Percentiles rank a stretch among this genome's conserved stretches.
Evolutionary conservation across 2,888 invertebrate genomes (phyloP).

Genomic region (Sepioteuthis lessoniana): DNA sequence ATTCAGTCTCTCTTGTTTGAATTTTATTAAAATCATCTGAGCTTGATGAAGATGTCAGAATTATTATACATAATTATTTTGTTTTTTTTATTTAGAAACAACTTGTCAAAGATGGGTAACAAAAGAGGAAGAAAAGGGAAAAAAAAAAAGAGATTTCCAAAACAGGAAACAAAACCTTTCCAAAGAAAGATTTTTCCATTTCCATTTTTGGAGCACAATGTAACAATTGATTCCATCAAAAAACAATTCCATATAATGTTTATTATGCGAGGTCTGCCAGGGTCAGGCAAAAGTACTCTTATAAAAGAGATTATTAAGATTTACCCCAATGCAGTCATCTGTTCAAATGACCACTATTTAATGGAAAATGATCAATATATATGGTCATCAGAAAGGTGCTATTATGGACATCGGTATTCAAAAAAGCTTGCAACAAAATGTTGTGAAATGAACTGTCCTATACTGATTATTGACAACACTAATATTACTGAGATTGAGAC

Average conservation of each 20-base stretch:
- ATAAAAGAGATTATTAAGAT: constrained; percentile 62
- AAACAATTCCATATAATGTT: constrained; percentile 67
- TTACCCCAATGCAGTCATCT: constrained; percentile 65
- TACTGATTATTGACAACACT: constrained; percentile 75
- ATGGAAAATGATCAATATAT: constrained; percentile 63
- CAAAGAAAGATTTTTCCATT: constrained; percentile 58
- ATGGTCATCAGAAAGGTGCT: constrained; percentile 61
- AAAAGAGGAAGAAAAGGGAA: background rate
- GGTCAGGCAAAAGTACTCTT: constrained; percentile 74
- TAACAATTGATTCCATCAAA: constrained; percentile 58
- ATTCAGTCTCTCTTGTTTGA: too few species aligned
- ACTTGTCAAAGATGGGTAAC: constrained; percentile 38
- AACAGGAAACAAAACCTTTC: constrained; percentile 57
- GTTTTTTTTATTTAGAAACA: background rate
- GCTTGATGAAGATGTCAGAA: too few species aligned
- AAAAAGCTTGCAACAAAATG: constrained; percentile 64
- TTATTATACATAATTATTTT: too few species aligned
- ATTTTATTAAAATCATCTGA: too few species aligned
- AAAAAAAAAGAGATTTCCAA: constrained; percentile 56
- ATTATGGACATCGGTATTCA: constrained; percentile 71
- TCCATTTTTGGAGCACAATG: constrained; percentile 61
- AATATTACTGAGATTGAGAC: constrained; percentile 73
- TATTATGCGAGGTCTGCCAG: constrained; percentile 75
- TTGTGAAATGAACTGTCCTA: constrained; percentile 59
- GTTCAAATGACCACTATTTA: constrained; percentile 74